Conservation (phyloP, 64 coral and sea anemone genomes). For the Montipora foliosa region DNA sequence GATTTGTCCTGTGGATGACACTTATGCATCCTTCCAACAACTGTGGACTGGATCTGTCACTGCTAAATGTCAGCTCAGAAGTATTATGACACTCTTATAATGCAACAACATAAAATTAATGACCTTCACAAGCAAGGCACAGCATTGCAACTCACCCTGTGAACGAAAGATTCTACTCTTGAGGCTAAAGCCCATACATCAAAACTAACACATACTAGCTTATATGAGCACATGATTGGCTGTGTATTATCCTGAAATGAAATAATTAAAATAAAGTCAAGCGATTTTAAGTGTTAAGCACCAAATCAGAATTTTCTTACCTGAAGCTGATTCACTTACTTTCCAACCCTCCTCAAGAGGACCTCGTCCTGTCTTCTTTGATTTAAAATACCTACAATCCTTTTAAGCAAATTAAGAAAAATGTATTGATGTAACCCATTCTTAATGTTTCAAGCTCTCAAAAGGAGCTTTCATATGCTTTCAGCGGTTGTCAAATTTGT, state of each 20-base stretch:
- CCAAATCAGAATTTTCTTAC: background rate
- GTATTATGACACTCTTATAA: no score
- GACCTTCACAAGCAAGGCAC: background rate
- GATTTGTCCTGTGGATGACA: no score
- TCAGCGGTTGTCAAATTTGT: no score
- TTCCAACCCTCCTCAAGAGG: constrained; percentile 84
- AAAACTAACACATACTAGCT: constrained; percentile 90
- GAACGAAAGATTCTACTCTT: constrained; percentile 95
- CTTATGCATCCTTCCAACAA: no score
- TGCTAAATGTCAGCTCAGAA: no score
- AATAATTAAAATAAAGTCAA: background rate
- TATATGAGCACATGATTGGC: constrained; percentile 99
- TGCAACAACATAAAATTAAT: background rate
- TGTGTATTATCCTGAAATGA: constrained; percentile 73
- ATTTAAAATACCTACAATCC: constrained; percentile 98
- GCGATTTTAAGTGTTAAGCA: no score
- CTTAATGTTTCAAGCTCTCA: no score
- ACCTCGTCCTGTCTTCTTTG: constrained; percentile 90
- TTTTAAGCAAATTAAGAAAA: constrained; percentile 13
- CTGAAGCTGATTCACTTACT: constrained; percentile 38
- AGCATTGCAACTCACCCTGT: constrained; percentile 66
- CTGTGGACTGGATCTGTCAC: no score
- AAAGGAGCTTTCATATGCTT: no score
- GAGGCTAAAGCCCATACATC: constrained; percentile 95
- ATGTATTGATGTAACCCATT: no score